Evolutionary conservation across 2,888 invertebrate species (phyloP).

Genomic region (Parnassius mnemosyne): DNA sequence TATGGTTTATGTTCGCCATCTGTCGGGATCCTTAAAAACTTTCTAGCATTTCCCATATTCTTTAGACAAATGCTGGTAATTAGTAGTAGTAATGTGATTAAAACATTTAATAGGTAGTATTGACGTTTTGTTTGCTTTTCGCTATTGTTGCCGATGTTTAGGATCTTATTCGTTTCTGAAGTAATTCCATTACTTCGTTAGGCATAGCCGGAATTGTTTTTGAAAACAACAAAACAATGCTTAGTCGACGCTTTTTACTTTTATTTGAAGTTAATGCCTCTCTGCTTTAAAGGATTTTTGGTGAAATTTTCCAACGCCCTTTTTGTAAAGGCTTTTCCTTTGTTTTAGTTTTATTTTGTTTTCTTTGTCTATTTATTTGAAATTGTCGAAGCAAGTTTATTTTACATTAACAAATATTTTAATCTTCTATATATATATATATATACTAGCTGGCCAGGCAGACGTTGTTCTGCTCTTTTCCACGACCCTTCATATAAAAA

Average conservation of each 20-base stretch:
- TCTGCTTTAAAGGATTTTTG: conserved; percentile 6
- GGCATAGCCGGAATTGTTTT: conserved; percentile 54
- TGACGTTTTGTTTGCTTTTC: not conserved
- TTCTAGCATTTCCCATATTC: too few species aligned
- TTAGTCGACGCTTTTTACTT: conserved; percentile 38
- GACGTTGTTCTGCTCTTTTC: too few species aligned
- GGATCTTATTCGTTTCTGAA: conserved; percentile 36
- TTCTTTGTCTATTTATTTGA: not conserved
- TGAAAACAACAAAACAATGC: conserved; percentile 42
- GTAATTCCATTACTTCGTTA: conserved; percentile 54
- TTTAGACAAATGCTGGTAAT: too few species aligned
- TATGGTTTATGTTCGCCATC: too few species aligned
- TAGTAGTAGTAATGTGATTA: too few species aligned
- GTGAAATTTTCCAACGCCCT: conserved; percentile 7
- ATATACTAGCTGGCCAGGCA: too few species aligned
- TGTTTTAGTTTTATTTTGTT: not conserved
- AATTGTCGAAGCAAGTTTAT: not conserved
- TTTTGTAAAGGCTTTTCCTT: conserved; percentile 2
- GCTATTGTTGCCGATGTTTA: not conserved
- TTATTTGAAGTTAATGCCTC: conserved; percentile 7
- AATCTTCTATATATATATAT: too few species aligned
- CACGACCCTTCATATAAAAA: too few species aligned
- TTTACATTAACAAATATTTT: not conserved
- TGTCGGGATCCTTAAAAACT: too few species aligned
- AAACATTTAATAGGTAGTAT: conserved; percentile 21